Percentiles rank a stretch among this genome's conserved stretches.
These are phyloP conservation scores for Percopsis omiscomaycus DNA, from an alignment of 2,797 vertebrate genomes.

Conservation along the genomic window DNA sequence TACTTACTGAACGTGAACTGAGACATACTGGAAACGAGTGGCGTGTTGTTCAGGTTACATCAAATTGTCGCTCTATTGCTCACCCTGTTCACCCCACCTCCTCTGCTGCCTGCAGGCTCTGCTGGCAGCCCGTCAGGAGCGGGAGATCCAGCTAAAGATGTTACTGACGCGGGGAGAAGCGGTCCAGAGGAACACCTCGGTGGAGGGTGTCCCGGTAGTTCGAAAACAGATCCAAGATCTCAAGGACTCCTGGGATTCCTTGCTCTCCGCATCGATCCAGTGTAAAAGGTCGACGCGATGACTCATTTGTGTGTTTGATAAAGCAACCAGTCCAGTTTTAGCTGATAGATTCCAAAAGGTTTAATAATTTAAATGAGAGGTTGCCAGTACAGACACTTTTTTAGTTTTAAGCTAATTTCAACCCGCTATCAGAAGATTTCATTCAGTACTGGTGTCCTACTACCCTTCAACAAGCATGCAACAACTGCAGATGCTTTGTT, in stretches of 20 bases:
- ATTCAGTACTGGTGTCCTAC: no score
- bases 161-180: constrained; percentile 90
- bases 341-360: constrained; percentile 42
- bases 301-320: constrained; percentile 33
- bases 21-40: background rate
- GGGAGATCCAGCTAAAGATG: constrained; percentile 97
- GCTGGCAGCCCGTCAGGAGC: constrained; percentile 89
- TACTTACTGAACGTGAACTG: no score
- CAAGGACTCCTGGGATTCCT: constrained; percentile 90
- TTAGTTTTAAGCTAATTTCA: no score
- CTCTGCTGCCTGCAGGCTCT: constrained; percentile 77
- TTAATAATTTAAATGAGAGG: constrained; percentile 35
- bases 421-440: no score
- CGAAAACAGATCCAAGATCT: constrained; percentile 90
- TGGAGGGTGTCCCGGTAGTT: constrained; percentile 86
- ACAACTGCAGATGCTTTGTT: no score
- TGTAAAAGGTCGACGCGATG: constrained; percentile 88
- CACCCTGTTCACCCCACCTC: constrained; percentile 10
- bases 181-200: constrained; percentile 92
- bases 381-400: background rate
- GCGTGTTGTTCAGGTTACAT: background rate
- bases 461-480: no score
- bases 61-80: background rate
- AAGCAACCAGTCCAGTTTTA: constrained; percentile 34
- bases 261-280: constrained; percentile 89